A percentile compares a stretch with the other conserved stretches of the same genome.
These are phyloP conservation scores for Sciurus carolinensis DNA, from an alignment of 2,797 vertebrate species.

Conservation along the genomic window DNA sequence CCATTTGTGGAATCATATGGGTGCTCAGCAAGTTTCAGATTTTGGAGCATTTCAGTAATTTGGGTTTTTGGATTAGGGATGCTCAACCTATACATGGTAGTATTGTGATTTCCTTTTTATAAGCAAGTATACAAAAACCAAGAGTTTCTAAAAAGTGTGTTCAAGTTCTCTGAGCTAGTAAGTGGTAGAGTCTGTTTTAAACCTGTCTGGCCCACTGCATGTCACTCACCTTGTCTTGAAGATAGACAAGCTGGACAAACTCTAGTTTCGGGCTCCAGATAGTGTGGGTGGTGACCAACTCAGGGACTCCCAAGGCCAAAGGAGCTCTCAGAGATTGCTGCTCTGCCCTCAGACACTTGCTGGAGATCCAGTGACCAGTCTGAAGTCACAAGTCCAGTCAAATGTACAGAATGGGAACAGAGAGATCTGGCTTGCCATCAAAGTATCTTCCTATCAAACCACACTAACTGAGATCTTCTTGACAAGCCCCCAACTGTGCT, in stretches of 20 bases:
- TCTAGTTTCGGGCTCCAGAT: neutral
- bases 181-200: neutral
- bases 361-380: neutral
- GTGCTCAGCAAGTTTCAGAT: neutral
- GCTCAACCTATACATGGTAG: neutral
- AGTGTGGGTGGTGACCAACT: rapidly evolving
- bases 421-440: neutral
- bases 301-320: rapidly evolving
- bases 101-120: neutral
- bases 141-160: neutral
- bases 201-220: neutral
- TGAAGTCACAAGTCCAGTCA: neutral
- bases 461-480: neutral
- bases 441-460: neutral
- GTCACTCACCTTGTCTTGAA: neutral
- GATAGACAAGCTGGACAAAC: no score
- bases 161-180: neutral
- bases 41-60: neutral
- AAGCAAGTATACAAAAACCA: neutral
- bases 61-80: neutral
- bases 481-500: neutral
- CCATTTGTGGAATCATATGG: neutral
- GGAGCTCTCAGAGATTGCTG: neutral
- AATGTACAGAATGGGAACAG: neutral
- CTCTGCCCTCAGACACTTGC: neutral